Percentiles rank a stretch among this genome's conserved stretches.
phyloP scores from a whole-genome alignment of 2,888 invertebrate genomes.

The Blera fallax region DNA sequence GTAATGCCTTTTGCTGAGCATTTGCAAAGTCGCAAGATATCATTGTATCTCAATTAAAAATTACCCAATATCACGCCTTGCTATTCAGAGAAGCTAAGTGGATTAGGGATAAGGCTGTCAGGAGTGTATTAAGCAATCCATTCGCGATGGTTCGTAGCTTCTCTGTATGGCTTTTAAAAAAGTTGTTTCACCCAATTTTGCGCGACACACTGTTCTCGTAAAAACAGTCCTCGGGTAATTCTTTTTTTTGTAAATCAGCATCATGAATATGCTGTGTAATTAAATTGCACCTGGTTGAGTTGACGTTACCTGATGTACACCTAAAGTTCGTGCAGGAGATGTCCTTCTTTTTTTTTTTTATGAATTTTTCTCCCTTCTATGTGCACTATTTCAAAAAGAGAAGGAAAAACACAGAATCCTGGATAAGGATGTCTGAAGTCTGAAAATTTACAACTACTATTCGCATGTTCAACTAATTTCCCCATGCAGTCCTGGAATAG shows the following conservation, averaged over 20 bases:
- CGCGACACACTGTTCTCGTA: background rate
- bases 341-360: background rate
- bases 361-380: background rate
- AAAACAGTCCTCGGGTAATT: background rate
- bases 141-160: too few species aligned
- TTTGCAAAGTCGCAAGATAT: too few species aligned
- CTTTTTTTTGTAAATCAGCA: background rate
- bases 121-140: too few species aligned
- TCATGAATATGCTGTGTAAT: constrained; percentile 9
- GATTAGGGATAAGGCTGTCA: too few species aligned
- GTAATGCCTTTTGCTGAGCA: too few species aligned
- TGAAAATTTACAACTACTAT: constrained; percentile 10
- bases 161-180: too few species aligned
- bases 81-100: too few species aligned
- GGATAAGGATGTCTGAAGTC: background rate
- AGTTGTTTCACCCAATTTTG: too few species aligned
- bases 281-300: constrained; percentile 54
- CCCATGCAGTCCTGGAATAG: background rate
- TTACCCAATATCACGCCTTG: too few species aligned
- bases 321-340: too few species aligned
- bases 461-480: constrained; percentile 12
- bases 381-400: background rate
- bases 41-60: too few species aligned
- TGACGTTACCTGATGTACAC: constrained; percentile 6
- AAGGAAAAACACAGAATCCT: background rate